phyloP scores from a whole-genome alignment of 2,888 invertebrate genomes.

The Selenia dentaria region DNA sequence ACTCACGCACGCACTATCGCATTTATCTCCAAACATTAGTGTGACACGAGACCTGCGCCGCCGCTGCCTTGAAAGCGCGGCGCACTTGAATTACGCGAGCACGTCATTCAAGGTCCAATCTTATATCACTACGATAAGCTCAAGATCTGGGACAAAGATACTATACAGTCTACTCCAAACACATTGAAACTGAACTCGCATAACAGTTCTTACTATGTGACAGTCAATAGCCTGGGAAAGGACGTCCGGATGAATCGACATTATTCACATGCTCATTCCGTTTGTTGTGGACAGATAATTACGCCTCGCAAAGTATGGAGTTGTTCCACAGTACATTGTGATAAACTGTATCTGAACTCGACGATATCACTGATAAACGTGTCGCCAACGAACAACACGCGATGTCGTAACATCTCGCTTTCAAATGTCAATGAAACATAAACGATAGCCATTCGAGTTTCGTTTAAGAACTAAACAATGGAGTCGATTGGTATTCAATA shows the following conservation, averaged over 20 bases:
- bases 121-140: constrained; percentile 23
- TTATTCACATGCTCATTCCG: neutral
- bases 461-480: constrained; percentile 3
- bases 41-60: too few relatives aligned
- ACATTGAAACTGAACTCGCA: constrained; percentile 18
- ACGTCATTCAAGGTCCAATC: constrained; percentile 9
- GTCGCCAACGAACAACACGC: constrained; percentile 20
- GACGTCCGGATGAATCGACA: constrained; percentile 2
- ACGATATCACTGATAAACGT: constrained; percentile 22
- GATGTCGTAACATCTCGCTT: constrained; percentile 16
- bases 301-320: neutral
- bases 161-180: constrained; percentile 12
- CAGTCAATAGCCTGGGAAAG: constrained; percentile 26
- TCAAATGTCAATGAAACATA: constrained; percentile 13
- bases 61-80: constrained; percentile 3
- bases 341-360: constrained; percentile 29
- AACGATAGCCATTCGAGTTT: neutral
- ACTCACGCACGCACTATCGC: too few relatives aligned
- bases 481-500: constrained; percentile 13
- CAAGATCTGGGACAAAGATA: constrained; percentile 30
- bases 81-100: constrained; percentile 9
- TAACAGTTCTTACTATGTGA: constrained; percentile 14
- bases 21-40: too few relatives aligned
- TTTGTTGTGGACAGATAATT: neutral
- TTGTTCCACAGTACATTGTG: constrained; percentile 16